phyloP scores from a whole-genome alignment of 2,113 vertebrate genomes.

The Calidris pygmaea region DNA sequence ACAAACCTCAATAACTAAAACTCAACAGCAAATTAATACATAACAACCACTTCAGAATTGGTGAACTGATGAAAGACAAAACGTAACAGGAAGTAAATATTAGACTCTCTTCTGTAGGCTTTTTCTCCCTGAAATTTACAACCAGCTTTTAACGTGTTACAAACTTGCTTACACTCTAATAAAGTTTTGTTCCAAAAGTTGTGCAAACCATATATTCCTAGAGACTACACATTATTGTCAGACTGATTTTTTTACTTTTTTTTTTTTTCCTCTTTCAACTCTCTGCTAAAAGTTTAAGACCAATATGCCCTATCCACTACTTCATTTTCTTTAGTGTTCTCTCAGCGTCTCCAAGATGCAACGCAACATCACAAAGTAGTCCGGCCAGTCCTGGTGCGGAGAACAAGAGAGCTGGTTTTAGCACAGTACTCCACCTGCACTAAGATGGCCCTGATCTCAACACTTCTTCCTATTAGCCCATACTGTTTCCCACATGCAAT shows the following conservation, averaged over 20 bases:
- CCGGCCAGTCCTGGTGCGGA: not conserved
- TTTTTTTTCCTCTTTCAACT: not conserved
- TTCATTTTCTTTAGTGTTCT: not conserved
- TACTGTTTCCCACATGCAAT: not conserved
- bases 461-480: not conserved
- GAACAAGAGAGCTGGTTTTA: not conserved
- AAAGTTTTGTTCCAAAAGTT: not conserved
- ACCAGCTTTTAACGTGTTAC: not conserved
- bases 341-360: not conserved
- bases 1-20: not conserved
- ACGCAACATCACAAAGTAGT: fast-evolving
- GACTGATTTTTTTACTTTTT: too few relatives aligned
- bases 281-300: not conserved
- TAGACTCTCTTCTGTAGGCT: not conserved
- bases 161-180: not conserved
- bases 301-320: not conserved
- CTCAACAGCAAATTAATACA: not conserved
- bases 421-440: too few relatives aligned
- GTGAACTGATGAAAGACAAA: not conserved
- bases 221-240: not conserved
- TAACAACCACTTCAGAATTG: not conserved
- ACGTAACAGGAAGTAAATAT: not conserved
- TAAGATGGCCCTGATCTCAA: not conserved
- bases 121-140: not conserved
- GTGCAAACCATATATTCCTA: not conserved